Evolutionary conservation across 2,113 vertebrate genomes (phyloP).

Genomic region (Puntigrus tetrazona): DNA sequence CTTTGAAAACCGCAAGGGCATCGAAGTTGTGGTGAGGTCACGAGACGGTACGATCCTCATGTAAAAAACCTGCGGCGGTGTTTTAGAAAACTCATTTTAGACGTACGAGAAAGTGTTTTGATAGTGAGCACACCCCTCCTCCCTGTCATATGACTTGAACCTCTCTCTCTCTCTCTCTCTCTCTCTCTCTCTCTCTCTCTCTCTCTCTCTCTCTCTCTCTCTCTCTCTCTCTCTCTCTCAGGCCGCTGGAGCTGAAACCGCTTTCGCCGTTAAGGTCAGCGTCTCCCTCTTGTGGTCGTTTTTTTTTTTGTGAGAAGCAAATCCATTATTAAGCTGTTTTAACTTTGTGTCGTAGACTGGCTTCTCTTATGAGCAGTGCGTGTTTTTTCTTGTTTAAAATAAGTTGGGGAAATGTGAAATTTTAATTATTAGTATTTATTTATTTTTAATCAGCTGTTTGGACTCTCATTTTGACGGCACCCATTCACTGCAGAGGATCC

Average conservation of each 20-base stretch:
- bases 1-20: background rate
- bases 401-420: too few species aligned
- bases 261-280: background rate
- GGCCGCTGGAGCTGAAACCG: background rate
- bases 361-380: too few species aligned
- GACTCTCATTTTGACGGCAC: background rate
- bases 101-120: background rate
- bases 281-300: background rate
- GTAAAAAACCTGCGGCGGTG: background rate
- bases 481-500: too few species aligned
- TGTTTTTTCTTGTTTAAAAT: too few species aligned
- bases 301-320: background rate
- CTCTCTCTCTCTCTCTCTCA: background rate
- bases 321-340: background rate
- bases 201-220: background rate
- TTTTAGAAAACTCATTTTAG: background rate
- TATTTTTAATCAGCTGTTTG: too few species aligned
- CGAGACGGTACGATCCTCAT: background rate
- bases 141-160: constrained; percentile 46
- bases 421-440: too few species aligned
- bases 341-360: too few species aligned
- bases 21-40: constrained; percentile 1
- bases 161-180: background rate
- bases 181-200: constrained; percentile 11
- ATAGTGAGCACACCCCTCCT: background rate